phyloP scores from a whole-genome alignment of 2,797 vertebrate species.

The Denticeps clupeoides region DNA sequence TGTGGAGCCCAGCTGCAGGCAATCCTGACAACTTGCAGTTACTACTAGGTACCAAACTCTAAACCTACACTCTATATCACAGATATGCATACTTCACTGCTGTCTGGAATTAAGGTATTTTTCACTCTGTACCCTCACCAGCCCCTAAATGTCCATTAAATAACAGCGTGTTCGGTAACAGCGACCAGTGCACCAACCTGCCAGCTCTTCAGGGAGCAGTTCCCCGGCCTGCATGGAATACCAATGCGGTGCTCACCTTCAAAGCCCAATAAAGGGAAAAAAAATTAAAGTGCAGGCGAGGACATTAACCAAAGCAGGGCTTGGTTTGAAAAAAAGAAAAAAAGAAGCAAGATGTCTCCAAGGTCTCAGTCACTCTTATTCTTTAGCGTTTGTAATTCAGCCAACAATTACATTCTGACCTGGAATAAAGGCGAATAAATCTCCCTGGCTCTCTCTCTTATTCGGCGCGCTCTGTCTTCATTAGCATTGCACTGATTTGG shows the following conservation, averaged over 20 bases:
- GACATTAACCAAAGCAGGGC: constrained; percentile 13
- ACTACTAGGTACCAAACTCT: too few species aligned
- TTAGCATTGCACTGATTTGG: constrained; percentile 47
- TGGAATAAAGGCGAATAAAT: constrained; percentile 37
- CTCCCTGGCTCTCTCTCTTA: constrained; percentile 4
- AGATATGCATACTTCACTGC: too few species aligned
- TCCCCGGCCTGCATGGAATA: not conserved
- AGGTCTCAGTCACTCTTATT: constrained; percentile 39
- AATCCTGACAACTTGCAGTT: too few species aligned
- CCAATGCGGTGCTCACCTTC: constrained; percentile 1
- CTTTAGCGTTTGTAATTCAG: constrained; percentile 48
- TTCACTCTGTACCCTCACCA: too few species aligned
- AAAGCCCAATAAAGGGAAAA: constrained; percentile 11
- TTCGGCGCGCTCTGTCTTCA: constrained; percentile 45
- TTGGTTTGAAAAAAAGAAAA: too few species aligned
- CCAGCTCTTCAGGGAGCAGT: not conserved
- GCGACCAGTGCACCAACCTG: not conserved
- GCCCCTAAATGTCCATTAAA: too few species aligned
- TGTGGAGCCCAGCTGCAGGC: too few species aligned
- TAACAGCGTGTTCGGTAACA: too few species aligned
- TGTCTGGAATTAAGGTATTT: too few species aligned
- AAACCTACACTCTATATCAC: too few species aligned
- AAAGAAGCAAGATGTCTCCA: constrained; percentile 40
- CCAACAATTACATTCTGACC: constrained; percentile 53
- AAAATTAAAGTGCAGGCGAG: not conserved